A percentile compares a stretch with the other conserved stretches of the same genome.
Evolutionary conservation across 2,797 vertebrate genomes (phyloP).

Genomic region (Taenioides sp.): DNA sequence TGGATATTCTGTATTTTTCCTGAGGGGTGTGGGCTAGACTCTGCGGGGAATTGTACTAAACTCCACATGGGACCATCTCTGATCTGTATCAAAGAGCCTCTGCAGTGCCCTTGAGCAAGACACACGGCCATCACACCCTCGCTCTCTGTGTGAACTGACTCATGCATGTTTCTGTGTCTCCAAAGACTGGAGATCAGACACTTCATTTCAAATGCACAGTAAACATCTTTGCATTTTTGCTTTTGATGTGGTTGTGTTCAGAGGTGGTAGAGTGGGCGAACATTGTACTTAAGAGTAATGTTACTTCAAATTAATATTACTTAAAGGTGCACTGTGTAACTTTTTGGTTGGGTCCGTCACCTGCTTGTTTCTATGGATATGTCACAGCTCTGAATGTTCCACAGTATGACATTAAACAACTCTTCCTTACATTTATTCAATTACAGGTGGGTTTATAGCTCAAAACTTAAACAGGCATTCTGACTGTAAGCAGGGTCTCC

Average conservation of each 20-base stretch:
- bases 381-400: no score
- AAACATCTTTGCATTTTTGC: background rate
- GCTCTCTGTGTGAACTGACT: slow-evolving; percentile 25
- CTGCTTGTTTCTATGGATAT: no score
- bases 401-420: no score
- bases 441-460: no score
- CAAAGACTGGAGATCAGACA: slow-evolving; percentile 39
- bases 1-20: background rate
- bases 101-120: slow-evolving; percentile 39
- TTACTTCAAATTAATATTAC: no score
- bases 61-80: slow-evolving; percentile 34
- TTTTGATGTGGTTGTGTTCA: background rate
- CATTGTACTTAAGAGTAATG: no score
- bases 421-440: no score
- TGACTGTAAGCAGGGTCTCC: no score
- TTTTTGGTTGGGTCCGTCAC: no score
- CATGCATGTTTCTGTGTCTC: slow-evolving; percentile 39
- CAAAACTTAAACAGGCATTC: no score
- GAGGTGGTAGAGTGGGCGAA: no score
- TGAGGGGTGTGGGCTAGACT: slow-evolving; percentile 4
- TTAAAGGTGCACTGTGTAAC: no score
- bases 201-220: slow-evolving; percentile 14
- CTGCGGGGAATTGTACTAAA: slow-evolving; percentile 29
- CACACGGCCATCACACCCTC: slow-evolving; percentile 25
- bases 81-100: slow-evolving; percentile 54